Evolutionary conservation across 2,113 vertebrate genomes (phyloP), one percentile per base, ranked within the genome.

Genomic region (Reinhardtius hippoglossoides): DNA sequence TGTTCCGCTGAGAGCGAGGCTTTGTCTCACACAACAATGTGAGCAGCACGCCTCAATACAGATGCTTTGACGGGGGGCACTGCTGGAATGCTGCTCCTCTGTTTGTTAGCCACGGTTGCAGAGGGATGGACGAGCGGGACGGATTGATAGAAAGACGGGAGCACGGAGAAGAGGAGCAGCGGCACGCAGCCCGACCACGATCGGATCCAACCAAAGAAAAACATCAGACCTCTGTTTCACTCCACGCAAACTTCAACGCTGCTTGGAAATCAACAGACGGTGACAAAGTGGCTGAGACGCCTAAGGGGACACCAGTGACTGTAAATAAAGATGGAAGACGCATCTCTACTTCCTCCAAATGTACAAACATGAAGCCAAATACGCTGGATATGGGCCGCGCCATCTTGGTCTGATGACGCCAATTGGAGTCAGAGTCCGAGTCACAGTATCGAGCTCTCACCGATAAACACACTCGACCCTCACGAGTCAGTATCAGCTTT

Each of bases 1-100:
- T 84, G 79, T 87, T 88, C 79, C 85, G 78, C 82, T 78, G 75
- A 80, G 83, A 89, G 88, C 50, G 18, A 55, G 72, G 52, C 88
- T 91, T 92, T 89, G 87, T 89, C 72, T 40, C 60, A 67, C 64
- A 67, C 79, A 83, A 90, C 89, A 92, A 92, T 86, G 76, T 20
- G 72, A 87, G 64, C 82, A 42, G 70, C 71, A 66, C 42, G 62
- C 78, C 84, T 89, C 87, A 91, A 89, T 91, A 76, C 82, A 66
- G 84, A 72, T 62, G 84, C 87, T 90, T 81, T 86, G 82, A 87
- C 70, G 76, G 78, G 74, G 85, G 80, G 59, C 71, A 67, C 67
- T 69, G 79, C 81, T 76, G 91, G 90, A 92, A 91, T 90, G 87
- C 80, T n/a, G 81, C 79, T 70, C 23, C 76, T 31, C 82, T 84